These are phyloP conservation scores for Phyllostomus hastatus DNA, from an alignment of 2,113 vertebrate genomes.

Conservation along the genomic window DNA sequence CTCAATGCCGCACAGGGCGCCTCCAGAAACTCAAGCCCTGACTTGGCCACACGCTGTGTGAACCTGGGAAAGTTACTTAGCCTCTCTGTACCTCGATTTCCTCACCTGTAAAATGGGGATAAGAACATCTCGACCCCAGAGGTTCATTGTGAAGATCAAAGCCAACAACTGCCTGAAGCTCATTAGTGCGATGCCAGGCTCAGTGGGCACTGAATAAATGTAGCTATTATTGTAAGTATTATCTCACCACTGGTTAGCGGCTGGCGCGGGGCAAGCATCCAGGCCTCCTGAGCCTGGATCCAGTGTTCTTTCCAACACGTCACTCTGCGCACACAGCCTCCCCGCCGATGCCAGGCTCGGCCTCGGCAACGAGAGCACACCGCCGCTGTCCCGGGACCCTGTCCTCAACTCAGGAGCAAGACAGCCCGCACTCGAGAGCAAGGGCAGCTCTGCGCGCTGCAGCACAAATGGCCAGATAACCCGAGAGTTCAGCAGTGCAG, in stretches of 20 bases:
- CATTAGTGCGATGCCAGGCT: background rate
- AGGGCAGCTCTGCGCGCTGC: background rate
- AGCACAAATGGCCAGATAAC: background rate
- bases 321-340: slow-evolving; percentile 17
- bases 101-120: background rate
- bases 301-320: slow-evolving; percentile 63
- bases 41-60: background rate
- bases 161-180: background rate
- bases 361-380: background rate
- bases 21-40: background rate
- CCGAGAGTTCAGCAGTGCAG: background rate
- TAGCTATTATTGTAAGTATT: slow-evolving; percentile 20
- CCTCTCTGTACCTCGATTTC: background rate
- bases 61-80: background rate
- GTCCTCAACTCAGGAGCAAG: too few species aligned
- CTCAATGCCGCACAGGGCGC: background rate
- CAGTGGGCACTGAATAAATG: background rate
- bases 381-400: background rate
- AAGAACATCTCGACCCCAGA: background rate
- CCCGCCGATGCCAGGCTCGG: background rate
- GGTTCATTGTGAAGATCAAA: background rate
- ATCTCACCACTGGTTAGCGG: background rate
- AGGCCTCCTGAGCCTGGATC: slow-evolving; percentile 41
- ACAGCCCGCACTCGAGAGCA: background rate
- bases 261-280: background rate